Conservation (phyloP, 2,888 invertebrate genomes). For the Brenthis ino region DNA sequence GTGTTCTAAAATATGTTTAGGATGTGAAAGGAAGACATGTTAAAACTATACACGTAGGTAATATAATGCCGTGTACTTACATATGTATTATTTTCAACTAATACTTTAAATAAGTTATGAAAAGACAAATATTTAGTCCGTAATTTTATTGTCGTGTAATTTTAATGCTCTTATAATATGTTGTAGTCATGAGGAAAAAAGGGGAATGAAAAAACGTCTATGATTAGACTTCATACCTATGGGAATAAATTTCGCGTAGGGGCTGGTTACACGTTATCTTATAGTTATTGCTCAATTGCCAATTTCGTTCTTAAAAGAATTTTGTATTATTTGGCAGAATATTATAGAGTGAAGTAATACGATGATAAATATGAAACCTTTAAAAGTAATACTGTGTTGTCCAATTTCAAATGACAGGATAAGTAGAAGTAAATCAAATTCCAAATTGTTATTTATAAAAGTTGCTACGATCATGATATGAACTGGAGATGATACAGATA, state of each 20-base stretch:
- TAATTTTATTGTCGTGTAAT: slow-evolving; percentile 2
- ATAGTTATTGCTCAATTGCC: slow-evolving; percentile 64
- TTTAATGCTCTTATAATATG: slow-evolving; percentile 26
- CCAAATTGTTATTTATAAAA: slow-evolving; percentile 17
- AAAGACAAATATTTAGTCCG: background rate
- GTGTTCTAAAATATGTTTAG: background rate
- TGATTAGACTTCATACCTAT: slow-evolving; percentile 78
- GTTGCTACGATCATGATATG: background rate
- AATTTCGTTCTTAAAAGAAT: slow-evolving; percentile 51
- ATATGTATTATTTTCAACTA: no score
- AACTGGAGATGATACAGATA: background rate
- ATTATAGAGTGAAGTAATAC: slow-evolving; percentile 25
- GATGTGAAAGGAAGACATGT: slow-evolving; percentile 2
- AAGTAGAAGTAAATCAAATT: slow-evolving; percentile 12
- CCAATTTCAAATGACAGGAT: slow-evolving; percentile 25
- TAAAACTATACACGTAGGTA: background rate
- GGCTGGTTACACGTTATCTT: slow-evolving; percentile 62
- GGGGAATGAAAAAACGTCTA: slow-evolving; percentile 65
- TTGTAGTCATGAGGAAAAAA: slow-evolving; percentile 48
- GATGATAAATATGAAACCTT: slow-evolving; percentile 10
- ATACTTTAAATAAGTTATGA: background rate
- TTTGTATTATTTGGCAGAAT: slow-evolving; percentile 35
- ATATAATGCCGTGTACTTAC: background rate
- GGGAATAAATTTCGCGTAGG: slow-evolving; percentile 73
- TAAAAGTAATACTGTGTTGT: slow-evolving; percentile 18